Percentiles rank a stretch among this genome's conserved stretches.
Evolutionary conservation across 2,113 vertebrate genomes (phyloP).

Genomic region (Campylomormyrus numenius): DNA sequence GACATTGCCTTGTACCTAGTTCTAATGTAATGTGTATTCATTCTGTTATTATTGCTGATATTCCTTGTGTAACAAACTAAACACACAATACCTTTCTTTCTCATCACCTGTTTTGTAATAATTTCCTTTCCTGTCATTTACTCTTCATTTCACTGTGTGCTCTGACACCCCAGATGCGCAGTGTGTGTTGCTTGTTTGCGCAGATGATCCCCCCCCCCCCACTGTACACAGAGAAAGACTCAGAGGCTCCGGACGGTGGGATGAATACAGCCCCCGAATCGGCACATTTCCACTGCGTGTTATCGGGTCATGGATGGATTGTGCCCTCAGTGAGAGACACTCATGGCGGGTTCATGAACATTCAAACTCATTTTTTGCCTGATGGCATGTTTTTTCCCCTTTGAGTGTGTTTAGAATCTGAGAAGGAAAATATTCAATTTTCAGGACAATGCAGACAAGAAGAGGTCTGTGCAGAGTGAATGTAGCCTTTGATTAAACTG

Average conservation of each 20-base stretch:
- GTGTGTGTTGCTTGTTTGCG: neutral
- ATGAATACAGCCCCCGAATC: neutral
- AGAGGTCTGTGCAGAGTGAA: neutral
- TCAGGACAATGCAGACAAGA: neutral
- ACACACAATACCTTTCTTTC: neutral
- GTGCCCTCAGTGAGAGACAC: neutral
- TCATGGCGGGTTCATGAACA: neutral
- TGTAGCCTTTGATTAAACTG: slow-evolving; percentile 1
- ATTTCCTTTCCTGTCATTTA: neutral
- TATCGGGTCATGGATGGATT: neutral
- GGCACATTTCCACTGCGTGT: neutral
- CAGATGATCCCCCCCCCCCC: neutral
- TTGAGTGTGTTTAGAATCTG: neutral
- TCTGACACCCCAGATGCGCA: neutral
- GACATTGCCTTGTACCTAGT: neutral
- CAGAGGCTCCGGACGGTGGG: neutral
- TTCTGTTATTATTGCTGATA: neutral
- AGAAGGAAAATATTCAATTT: neutral
- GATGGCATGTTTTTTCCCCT: neutral
- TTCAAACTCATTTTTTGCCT: neutral
- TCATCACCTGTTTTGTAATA: neutral
- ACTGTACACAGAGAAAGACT: neutral
- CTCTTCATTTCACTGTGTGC: neutral
- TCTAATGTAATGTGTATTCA: neutral
- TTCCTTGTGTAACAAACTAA: neutral